phyloP scores from a whole-genome alignment of 2,888 invertebrate species.

The Cactoblastis cactorum region DNA sequence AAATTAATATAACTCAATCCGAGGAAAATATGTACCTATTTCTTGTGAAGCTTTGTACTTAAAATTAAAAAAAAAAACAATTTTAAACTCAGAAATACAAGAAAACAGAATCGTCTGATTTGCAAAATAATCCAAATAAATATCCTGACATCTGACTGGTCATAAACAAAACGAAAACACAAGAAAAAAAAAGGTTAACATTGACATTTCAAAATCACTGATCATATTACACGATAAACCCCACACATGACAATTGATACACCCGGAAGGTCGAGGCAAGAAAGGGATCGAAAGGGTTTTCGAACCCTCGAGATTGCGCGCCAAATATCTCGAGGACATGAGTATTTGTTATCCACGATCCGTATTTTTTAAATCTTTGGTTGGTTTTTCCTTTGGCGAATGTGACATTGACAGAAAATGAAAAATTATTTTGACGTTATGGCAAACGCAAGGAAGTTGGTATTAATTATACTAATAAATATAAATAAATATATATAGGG shows the following conservation, averaged over 20 bases:
- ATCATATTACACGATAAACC: conserved; percentile 2
- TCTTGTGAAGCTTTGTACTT: no score
- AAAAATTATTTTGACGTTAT: no score
- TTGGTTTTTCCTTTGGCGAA: background rate
- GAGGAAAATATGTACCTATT: no score
- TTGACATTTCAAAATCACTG: conserved; percentile 3
- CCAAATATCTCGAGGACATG: conserved; percentile 5
- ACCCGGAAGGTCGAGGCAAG: background rate
- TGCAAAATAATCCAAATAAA: background rate
- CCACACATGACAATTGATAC: background rate
- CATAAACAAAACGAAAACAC: background rate
- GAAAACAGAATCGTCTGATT: background rate
- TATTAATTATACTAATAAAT: no score
- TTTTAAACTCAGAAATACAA: background rate
- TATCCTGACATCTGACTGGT: background rate
- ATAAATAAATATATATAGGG: no score
- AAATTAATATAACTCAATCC: no score
- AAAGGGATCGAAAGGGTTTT: background rate
- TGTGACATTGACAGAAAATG: background rate
- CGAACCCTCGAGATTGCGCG: background rate
- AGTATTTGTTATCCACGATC: background rate
- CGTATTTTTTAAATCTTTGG: background rate
- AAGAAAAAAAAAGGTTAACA: background rate
- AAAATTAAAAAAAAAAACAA: no score
- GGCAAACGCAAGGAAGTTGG: no score